Percentiles rank a stretch among this genome's conserved stretches.
These are phyloP conservation scores for Holotrichia oblita DNA, from an alignment of 1,140 invertebrate species.

Conservation along the genomic window DNA sequence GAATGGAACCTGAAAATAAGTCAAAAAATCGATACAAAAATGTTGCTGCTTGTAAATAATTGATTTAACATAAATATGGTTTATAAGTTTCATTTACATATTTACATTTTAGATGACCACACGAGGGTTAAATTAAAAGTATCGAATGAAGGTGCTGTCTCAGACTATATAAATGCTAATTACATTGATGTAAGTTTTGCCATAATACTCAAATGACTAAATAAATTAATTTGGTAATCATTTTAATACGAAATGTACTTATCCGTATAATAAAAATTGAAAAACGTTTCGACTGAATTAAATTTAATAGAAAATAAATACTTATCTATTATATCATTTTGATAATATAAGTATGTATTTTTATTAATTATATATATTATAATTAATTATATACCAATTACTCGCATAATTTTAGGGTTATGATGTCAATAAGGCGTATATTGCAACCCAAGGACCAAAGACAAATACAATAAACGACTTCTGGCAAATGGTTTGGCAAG, in stretches of 20 bases:
- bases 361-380: not conserved
- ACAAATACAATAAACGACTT: conserved; percentile 77
- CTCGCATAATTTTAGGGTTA: conserved; percentile 71
- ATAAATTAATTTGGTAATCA: not conserved
- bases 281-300: not conserved
- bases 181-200: conserved; percentile 49
- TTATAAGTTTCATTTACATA: not conserved
- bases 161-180: conserved; percentile 56
- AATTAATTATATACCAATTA: not conserved
- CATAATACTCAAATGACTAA: not conserved
- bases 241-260: too few relatives aligned
- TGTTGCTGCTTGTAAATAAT: conserved; percentile 75
- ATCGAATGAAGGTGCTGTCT: conserved; percentile 59
- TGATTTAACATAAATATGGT: not conserved
- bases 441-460: conserved; percentile 85
- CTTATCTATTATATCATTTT: too few relatives aligned
- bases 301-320: not conserved
- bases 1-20: conserved; percentile 64
- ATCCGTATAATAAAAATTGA: too few relatives aligned
- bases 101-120: conserved; percentile 73
- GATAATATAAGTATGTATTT: too few relatives aligned
- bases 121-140: conserved; percentile 75
- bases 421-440: conserved; percentile 72
- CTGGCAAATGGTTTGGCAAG: conserved; percentile 83
- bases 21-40: conserved; percentile 82